Conservation (phyloP, 2,888 invertebrate species). For the Gonocerus acuteangulatus region DNA sequence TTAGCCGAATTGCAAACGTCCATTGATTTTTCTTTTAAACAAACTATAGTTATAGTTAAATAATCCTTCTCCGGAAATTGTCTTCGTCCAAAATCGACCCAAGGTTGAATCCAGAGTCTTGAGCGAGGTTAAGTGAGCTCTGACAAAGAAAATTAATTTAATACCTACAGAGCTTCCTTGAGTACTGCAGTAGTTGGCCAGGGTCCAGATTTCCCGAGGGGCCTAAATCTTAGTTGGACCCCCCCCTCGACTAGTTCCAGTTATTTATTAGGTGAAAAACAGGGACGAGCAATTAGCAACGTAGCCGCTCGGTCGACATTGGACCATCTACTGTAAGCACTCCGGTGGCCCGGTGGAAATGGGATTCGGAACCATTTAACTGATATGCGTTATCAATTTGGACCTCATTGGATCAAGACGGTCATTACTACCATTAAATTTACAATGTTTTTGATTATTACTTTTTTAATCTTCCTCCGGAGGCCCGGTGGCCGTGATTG, state of each 20-base stretch:
- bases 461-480: no score
- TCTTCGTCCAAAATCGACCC: not conserved
- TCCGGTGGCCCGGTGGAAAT: no score
- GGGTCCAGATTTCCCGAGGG: conserved; percentile 9
- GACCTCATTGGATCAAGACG: no score
- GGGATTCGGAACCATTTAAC: no score
- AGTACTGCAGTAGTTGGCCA: conserved; percentile 18
- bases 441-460: no score
- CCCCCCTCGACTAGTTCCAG: conserved; percentile 8
- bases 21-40: no score
- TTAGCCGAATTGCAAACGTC: no score
- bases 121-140: conserved; percentile 1
- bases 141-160: conserved; percentile 22
- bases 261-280: conserved; percentile 23
- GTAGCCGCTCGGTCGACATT: conserved; percentile 7
- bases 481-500: no score
- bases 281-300: conserved; percentile 16
- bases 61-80: no score
- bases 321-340: not conserved
- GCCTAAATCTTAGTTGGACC: conserved; percentile 11
- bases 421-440: no score
- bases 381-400: no score
- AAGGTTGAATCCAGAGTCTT: conserved; percentile 21
- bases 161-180: conserved; percentile 9
- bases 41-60: no score